Evolutionary conservation across 2,888 invertebrate species (phyloP).

Genomic region (Tachina fera): DNA sequence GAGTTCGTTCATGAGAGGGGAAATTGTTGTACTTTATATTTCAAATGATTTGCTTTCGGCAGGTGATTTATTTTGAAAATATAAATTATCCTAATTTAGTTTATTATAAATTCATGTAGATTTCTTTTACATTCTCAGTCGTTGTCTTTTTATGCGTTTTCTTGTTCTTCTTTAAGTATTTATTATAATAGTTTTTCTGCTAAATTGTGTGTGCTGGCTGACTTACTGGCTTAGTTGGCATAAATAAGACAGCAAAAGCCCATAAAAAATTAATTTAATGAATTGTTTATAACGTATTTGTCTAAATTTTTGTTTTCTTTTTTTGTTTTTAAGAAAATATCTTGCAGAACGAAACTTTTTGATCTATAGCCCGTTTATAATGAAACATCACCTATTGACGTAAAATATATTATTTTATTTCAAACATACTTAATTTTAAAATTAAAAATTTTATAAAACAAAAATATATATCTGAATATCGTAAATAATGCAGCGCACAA

Average conservation of each 20-base stretch:
- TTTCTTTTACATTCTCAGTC: slow-evolving; percentile 28
- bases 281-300: slow-evolving; percentile 56
- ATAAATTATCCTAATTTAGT: slow-evolving; percentile 44
- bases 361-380: slow-evolving; percentile 5
- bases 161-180: background rate
- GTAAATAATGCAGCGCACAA: background rate
- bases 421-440: slow-evolving; percentile 11
- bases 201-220: slow-evolving; percentile 53
- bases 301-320: background rate
- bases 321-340: background rate
- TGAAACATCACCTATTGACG: slow-evolving; percentile 24
- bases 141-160: background rate
- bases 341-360: slow-evolving; percentile 20
- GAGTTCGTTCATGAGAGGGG: slow-evolving; percentile 1
- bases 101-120: slow-evolving; percentile 34
- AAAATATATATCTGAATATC: background rate
- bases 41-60: background rate
- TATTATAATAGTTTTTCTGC: slow-evolving; percentile 43
- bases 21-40: slow-evolving; percentile 13
- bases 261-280: slow-evolving; percentile 49
- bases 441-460: background rate
- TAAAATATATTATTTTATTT: background rate
- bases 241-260: slow-evolving; percentile 22
- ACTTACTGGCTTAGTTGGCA: slow-evolving; percentile 49
- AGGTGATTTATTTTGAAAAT: slow-evolving; percentile 13